Evolutionary conservation across 2,113 vertebrate species (phyloP).

Genomic region (cattle (Bos taurus)): ARS-UCD2.0 NC_037333.1:1705001-1705500

Average conservation of each 20-base stretch:
- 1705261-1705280: not conserved
- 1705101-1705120: not conserved
- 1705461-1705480: not conserved
- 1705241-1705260: not conserved
- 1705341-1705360: not conserved
- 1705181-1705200: not conserved
- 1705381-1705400: not conserved
- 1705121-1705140: not conserved
- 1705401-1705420: not conserved
- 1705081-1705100: not conserved
- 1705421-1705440: not conserved
- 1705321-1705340: not conserved
- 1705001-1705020: not conserved
- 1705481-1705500: not conserved
- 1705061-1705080: not conserved
- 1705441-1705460: rapidly evolving
- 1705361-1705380: not conserved
- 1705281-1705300: not conserved
- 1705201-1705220: not conserved
- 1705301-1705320: not conserved
- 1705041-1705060: not conserved
- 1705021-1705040: not conserved
- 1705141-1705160: not conserved
- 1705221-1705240: rapidly evolving
- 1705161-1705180: not conserved